A percentile compares a stretch with the other conserved stretches of the same genome.
phyloP scores from a whole-genome alignment of 2,113 vertebrate species.

The Tupaia tana region DNA sequence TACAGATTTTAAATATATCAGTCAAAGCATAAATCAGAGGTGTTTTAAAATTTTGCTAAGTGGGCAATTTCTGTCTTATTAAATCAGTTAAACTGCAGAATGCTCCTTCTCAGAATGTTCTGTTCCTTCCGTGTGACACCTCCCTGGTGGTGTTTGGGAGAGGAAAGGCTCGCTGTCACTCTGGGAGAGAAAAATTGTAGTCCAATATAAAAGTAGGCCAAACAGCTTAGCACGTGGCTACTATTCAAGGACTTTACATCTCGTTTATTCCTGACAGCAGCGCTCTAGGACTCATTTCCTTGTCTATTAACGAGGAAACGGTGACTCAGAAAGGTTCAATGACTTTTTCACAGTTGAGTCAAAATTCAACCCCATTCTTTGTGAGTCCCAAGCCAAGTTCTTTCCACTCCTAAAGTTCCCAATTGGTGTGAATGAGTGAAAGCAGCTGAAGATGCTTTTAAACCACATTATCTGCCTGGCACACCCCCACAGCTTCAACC shows the following conservation, averaged over 20 bases:
- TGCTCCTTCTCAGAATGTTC: background rate
- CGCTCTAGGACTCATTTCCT: background rate
- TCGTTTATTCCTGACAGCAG: background rate
- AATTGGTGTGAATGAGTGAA: background rate
- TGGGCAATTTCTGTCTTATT: slow-evolving; percentile 40
- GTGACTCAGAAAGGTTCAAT: background rate
- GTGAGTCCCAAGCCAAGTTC: background rate
- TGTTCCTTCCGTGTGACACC: background rate
- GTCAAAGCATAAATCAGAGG: background rate
- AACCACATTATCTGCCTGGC: background rate
- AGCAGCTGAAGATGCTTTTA: background rate
- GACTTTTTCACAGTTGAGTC: slow-evolving; percentile 36
- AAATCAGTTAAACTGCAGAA: slow-evolving; percentile 25
- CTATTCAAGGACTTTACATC: background rate
- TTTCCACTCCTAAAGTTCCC: background rate
- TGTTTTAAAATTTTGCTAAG: slow-evolving; percentile 7
- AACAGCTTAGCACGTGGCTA: background rate
- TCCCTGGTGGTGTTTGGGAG: background rate
- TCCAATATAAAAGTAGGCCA: background rate
- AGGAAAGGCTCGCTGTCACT: background rate
- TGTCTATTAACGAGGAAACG: background rate
- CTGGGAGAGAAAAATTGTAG: background rate
- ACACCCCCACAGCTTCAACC: background rate
- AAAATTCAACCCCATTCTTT: background rate
- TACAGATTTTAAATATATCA: background rate